phyloP scores from a whole-genome alignment of 2,888 invertebrate genomes.

The Tipula vernalis region DNA sequence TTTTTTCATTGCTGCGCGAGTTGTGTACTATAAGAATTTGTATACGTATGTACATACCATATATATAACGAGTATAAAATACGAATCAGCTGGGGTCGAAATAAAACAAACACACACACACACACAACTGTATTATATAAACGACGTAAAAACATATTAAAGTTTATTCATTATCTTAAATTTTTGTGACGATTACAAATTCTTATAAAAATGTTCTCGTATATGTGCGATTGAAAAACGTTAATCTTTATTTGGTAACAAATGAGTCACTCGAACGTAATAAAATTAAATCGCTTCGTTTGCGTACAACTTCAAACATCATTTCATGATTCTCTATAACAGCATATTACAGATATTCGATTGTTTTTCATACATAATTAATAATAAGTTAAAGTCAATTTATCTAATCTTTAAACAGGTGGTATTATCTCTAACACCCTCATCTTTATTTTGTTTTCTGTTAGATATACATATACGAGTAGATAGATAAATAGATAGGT shows the following conservation, averaged over 20 bases:
- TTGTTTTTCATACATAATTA: neutral
- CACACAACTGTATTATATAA: neutral
- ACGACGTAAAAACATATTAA: neutral
- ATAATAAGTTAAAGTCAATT: neutral
- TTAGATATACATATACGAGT: too few relatives aligned
- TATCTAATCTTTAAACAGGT: neutral
- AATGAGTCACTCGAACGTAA: neutral
- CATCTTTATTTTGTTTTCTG: neutral
- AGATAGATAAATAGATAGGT: neutral
- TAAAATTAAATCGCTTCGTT: neutral
- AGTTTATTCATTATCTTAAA: neutral
- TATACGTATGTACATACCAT: neutral
- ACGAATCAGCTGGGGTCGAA: neutral
- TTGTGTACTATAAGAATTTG: neutral
- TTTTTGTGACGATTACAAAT: neutral
- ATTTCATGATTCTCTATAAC: neutral
- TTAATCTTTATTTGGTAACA: neutral
- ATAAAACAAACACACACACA: neutral
- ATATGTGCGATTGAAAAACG: neutral
- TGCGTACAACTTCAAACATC: neutral
- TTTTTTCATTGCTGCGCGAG: neutral
- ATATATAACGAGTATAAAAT: neutral
- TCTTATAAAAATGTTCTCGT: neutral
- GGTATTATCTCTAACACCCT: neutral
- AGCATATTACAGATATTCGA: neutral